Base-by-base conservation (phyloP, 2,797 vertebrate genomes). In the Leuciscus waleckii region DNA sequence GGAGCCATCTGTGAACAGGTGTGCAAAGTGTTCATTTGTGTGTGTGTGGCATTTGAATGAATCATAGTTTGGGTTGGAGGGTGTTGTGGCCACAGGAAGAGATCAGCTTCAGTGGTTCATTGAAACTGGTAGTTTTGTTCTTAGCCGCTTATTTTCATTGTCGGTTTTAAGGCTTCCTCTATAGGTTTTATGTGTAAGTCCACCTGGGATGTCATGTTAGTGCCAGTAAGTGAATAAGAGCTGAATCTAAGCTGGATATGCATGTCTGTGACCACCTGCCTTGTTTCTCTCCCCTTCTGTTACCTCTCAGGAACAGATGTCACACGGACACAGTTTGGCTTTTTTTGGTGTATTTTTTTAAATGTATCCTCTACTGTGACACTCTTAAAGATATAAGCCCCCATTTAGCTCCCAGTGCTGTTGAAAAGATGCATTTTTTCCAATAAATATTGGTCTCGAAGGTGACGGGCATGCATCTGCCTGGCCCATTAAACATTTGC, bases 1-100 rank as follows among this genome's bases (percentile, higher is more conserved):
- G 98, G 98, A 61, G 98, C 97, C 0, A 98, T 99, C 90, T 99
- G 98, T 2, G 97, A 99, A 71, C 98, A 99, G 98, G 98, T 99
- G 92, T 29, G 68, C 54, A 51, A 49, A 68, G 49, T 8, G 23
- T 37, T 65, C 14, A 65, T 3, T 39, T 23, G 29, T 75, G 54
- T 67, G 56, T 67, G 41, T 84, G 29, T 54, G 77, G 39, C 67
- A 43, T 65, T 54, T 21, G n/a, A 29, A 84, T 26, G 11, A 39
- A 54, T 32, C 2, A 2, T 37, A 65, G 65, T 68, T 63, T 61
- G 35, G 46, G 32, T 23, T 70, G 49, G 23, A 49, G 67, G 79
- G 16, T 61, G 41, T 49, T 73, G 70, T 78, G 32, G 76, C 56
- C 35, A 26, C 37, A 61, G 76, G 17, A 54, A 81, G 46, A 35